Percentiles rank a stretch among this genome's conserved stretches.
phyloP scores from a whole-genome alignment of 2,797 vertebrate species.

The Nannoperca australis region DNA sequence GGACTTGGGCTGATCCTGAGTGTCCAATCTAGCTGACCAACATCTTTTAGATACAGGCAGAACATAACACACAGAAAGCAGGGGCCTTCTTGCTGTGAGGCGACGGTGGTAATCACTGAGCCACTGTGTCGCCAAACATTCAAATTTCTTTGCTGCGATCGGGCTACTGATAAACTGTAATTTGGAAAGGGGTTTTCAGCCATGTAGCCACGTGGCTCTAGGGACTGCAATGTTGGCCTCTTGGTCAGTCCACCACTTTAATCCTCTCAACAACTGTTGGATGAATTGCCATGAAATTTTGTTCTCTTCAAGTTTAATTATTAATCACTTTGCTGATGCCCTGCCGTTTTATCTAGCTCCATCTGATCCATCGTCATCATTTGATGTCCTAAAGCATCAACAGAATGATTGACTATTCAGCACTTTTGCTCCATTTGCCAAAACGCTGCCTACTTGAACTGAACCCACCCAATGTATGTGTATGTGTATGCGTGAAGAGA shows the following conservation, averaged over 20 bases:
- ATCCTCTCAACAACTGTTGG: not conserved
- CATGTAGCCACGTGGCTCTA: not conserved
- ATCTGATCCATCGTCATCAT: no score
- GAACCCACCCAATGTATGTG: not conserved
- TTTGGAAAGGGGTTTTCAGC: not conserved
- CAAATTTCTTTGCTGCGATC: not conserved
- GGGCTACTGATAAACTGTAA: not conserved
- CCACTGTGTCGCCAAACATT: not conserved
- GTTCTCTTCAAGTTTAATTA: not conserved
- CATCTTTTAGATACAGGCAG: not conserved
- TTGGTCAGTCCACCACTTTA: not conserved
- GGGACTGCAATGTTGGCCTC: not conserved
- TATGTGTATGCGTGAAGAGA: slow-evolving; percentile 29
- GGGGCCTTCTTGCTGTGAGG: not conserved
- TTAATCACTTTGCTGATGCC: not conserved
- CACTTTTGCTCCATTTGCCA: not conserved
- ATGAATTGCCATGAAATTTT: not conserved
- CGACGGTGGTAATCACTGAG: not conserved
- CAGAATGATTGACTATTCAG: not conserved
- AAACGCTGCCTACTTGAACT: not conserved
- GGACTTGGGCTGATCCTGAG: not conserved
- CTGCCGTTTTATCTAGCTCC: not conserved
- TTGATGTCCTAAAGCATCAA: not conserved
- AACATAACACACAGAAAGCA: not conserved
- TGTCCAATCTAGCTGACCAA: not conserved